Base-by-base conservation (phyloP, 37 sponge, comb jelly and placozoan species). In the Ianthella basta region DNA sequence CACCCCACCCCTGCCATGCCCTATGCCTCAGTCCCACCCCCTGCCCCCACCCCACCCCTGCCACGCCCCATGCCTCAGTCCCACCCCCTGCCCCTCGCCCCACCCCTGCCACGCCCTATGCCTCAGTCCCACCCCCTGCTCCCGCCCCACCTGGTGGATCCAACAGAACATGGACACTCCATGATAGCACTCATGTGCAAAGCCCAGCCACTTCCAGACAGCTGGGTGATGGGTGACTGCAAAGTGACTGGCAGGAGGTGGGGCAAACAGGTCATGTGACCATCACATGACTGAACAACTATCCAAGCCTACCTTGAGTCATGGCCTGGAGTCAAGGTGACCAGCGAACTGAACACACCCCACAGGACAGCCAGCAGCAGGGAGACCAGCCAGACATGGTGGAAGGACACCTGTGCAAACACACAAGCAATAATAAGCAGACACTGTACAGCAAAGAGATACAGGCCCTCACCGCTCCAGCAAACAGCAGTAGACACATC, bases 211-310 rank as follows among this genome's bases (percentile, higher is more conserved):
- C 53, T 69, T 81, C 87, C 87, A 87, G 0, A 87, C 81, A 66
- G 67, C 68, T 14, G 81, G 82, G 53, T 81, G 80, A 60, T 81
- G 87, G 15, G 82, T 87, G 30, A 67, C 54, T 13, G 82, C 72
- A 57, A 79, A 87, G 74, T 87, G 87, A 39, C 74, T 81, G 29
- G 39, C 50, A 19, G 41, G 2, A 41, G 24, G 54, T 13, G 20
- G 15, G n/a, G n/a, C 72, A 75, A n/a, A 15, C 50, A 50, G 54
- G 53, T 75, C 78, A 75, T 24, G 25, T 75, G 78, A 23, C 21
- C 12, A 50, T 75, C 78, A 75, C 78, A 41, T 75, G 78, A 50
- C 25, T 1, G 12, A 25, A 3, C 50, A 44, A 8, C 50, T 8
- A 44, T 8, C 50, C 4, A 12, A 4, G 64, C 50, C 50, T 19